Conservation (phyloP, 2,888 invertebrate genomes). For the Entomobrya multifasciata region DNA sequence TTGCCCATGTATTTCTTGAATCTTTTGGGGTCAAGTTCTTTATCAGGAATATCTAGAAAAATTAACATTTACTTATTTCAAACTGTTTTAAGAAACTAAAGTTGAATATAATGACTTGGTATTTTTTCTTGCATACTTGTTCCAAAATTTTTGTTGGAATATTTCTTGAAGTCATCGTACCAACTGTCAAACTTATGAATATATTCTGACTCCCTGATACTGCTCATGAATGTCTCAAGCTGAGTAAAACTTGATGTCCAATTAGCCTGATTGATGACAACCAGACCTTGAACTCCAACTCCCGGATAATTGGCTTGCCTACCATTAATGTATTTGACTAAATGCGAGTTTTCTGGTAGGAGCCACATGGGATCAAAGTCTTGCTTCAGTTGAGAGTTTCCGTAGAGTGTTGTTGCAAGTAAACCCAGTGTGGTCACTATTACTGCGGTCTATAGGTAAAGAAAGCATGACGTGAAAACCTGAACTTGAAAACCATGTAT, state of each 20-base stretch:
- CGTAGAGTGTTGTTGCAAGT: constrained; percentile 83
- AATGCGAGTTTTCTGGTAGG: constrained; percentile 87
- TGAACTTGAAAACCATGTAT: constrained; percentile 14
- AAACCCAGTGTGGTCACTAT: not conserved
- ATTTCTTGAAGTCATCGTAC: constrained; percentile 86
- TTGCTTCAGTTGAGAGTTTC: constrained; percentile 86
- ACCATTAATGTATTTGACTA: constrained; percentile 84
- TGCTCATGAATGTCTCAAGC: constrained; percentile 84
- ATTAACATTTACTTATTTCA: not conserved
- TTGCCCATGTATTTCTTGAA: constrained; percentile 86
- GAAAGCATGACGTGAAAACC: too few species aligned
- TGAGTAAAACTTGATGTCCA: constrained; percentile 85
- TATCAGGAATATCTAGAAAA: constrained; percentile 78
- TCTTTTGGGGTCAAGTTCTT: constrained; percentile 82
- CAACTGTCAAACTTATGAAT: constrained; percentile 85
- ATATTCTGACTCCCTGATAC: constrained; percentile 83
- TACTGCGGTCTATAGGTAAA: not conserved
- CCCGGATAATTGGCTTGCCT: constrained; percentile 86
- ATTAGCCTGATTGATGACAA: constrained; percentile 87
- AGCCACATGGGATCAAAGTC: constrained; percentile 91
- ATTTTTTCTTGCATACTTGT: constrained; percentile 82
- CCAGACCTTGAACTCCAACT: constrained; percentile 85
- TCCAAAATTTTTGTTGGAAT: constrained; percentile 84
- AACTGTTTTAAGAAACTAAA: too few species aligned
- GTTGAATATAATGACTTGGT: too few species aligned